Conservation (phyloP, 2,888 invertebrate species). For the Lochmaea capreae region DNA sequence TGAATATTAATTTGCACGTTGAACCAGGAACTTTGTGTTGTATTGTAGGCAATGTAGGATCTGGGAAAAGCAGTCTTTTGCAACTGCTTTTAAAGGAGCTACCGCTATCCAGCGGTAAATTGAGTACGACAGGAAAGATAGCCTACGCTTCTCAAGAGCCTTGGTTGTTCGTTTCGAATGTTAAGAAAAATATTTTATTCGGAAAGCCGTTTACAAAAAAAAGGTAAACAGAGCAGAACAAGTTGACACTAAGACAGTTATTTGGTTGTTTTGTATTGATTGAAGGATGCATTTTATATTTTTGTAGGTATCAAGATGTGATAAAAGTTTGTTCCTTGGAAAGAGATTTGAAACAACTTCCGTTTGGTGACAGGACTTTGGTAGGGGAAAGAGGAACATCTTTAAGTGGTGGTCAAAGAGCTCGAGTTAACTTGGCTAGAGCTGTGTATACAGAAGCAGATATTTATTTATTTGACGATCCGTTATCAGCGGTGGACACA, state of each 20-base stretch:
- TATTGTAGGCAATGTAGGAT: conserved; percentile 74
- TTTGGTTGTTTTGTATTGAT: too few species aligned
- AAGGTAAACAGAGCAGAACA: too few species aligned
- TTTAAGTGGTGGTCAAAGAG: too few species aligned
- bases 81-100: conserved; percentile 82
- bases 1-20: conserved; percentile 66
- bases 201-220: conserved; percentile 73
- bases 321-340: conserved; percentile 74
- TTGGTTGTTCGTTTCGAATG: conserved; percentile 80
- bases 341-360: conserved; percentile 78
- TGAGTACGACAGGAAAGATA: conserved; percentile 72
- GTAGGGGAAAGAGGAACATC: conserved; percentile 75
- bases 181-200: conserved; percentile 85
- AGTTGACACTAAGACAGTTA: too few species aligned
- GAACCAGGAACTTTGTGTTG: conserved; percentile 64
- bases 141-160: conserved; percentile 85
- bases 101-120: conserved; percentile 70
- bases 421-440: conserved; percentile 78
- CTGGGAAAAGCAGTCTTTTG: conserved; percentile 77
- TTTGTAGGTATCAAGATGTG: conserved; percentile 59
- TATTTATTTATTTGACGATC: conserved; percentile 84
- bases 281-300: too few species aligned
- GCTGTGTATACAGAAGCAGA: conserved; percentile 83
- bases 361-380: conserved; percentile 78
- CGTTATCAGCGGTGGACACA: conserved; percentile 83